These are phyloP conservation scores for Pachycephala philippinensis DNA, from an alignment of 2,113 vertebrate genomes.

Conservation along the genomic window DNA sequence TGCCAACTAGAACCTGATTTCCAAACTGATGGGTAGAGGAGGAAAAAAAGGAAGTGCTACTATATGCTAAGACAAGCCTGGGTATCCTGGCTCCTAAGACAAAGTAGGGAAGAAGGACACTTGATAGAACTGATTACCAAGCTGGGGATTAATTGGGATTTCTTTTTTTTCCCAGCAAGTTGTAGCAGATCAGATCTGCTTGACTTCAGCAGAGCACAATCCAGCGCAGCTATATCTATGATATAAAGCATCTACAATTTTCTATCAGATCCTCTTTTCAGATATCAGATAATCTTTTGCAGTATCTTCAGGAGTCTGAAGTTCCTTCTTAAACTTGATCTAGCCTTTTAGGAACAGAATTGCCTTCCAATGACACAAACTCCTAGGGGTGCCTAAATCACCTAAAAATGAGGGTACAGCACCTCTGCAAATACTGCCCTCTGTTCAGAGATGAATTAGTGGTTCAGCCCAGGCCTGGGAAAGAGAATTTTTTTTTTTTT, in stretches of 20 bases:
- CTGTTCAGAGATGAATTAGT: slow-evolving; percentile 2
- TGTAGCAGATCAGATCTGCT: neutral
- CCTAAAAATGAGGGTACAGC: neutral
- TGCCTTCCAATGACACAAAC: neutral
- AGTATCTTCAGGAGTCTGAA: neutral
- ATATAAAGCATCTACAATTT: neutral
- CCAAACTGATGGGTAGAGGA: neutral
- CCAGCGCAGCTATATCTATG: neutral
- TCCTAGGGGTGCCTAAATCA: neutral
- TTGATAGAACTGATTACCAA: neutral
- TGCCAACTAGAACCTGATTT: slow-evolving; percentile 26
- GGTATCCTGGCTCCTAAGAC: neutral
- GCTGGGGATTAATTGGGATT: neutral
- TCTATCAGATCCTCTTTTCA: neutral
- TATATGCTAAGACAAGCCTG: neutral
- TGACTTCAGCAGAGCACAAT: neutral
- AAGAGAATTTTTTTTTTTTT: neutral
- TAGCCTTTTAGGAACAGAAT: neutral
- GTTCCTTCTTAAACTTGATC: neutral
- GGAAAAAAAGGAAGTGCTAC: neutral
- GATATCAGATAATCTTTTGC: neutral
- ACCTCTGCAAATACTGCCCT: neutral
- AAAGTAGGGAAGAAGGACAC: neutral
- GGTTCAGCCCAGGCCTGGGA: slow-evolving; percentile 9
- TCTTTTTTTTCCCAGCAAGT: neutral